phyloP scores from a whole-genome alignment of 2,888 invertebrate species.

The Chrysolina americana region DNA sequence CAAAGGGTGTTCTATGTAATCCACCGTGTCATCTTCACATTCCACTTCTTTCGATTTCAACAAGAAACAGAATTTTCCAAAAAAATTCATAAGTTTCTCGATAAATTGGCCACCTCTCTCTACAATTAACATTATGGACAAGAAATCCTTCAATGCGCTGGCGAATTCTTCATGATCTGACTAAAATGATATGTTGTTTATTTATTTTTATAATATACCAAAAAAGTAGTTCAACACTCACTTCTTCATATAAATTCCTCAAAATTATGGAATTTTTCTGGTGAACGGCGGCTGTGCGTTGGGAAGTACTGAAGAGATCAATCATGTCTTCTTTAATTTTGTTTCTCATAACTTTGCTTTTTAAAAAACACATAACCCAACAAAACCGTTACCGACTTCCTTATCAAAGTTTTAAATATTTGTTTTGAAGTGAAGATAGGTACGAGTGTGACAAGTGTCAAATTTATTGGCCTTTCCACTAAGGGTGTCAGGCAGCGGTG shows the following conservation, averaged over 20 bases:
- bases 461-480: too few species aligned
- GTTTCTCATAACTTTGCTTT: conserved; percentile 13
- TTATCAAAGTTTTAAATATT: not conserved
- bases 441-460: not conserved
- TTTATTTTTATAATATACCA: not conserved
- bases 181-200: conserved; percentile 40
- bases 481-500: too few species aligned
- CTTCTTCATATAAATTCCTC: conserved; percentile 76
- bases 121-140: conserved; percentile 29
- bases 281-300: conserved; percentile 77
- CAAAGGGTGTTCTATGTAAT: conserved; percentile 69
- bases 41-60: conserved; percentile 50
- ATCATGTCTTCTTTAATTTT: conserved; percentile 69
- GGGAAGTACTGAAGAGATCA: conserved; percentile 71
- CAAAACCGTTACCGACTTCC: conserved; percentile 6
- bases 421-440: conserved; percentile 9
- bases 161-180: conserved; percentile 38
- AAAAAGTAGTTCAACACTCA: conserved; percentile 61
- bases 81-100: conserved; percentile 37
- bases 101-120: conserved; percentile 32
- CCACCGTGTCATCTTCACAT: conserved; percentile 64
- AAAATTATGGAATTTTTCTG: conserved; percentile 77
- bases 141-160: conserved; percentile 31
- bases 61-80: conserved; percentile 48
- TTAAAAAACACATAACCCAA: conserved; percentile 23